Percentiles rank a stretch among this genome's conserved stretches.
These are phyloP conservation scores for Mohoua ochrocephala DNA, from an alignment of 2,113 vertebrate genomes.

Conservation along the genomic window DNA sequence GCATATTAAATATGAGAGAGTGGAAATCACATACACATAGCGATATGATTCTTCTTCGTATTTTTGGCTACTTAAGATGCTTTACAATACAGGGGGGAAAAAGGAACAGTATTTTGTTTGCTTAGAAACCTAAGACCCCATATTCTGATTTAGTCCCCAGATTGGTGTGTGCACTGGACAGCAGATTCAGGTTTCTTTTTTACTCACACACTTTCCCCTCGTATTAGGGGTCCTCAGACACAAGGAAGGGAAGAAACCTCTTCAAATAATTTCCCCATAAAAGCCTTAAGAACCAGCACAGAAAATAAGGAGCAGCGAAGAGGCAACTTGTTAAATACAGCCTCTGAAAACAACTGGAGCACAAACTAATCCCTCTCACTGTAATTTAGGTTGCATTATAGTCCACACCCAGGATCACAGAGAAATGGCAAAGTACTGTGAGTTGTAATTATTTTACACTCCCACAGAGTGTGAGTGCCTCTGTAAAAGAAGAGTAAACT, in stretches of 20 bases:
- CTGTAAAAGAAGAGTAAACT: neutral
- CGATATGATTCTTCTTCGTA: neutral
- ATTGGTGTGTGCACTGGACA: neutral
- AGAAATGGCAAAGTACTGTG: neutral
- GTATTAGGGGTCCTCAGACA: neutral
- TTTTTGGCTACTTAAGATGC: neutral
- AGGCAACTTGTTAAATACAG: neutral
- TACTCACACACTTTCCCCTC: neutral
- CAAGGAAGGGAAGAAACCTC: neutral
- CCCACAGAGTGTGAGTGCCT: fast-evolving
- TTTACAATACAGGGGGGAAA: neutral
- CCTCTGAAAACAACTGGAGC: neutral
- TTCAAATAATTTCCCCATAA: neutral
- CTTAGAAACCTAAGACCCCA: neutral
- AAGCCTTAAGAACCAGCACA: neutral
- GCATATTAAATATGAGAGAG: neutral
- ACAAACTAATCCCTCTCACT: neutral
- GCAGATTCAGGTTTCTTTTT: neutral
- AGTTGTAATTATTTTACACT: neutral
- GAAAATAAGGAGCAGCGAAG: neutral
- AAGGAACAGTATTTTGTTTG: neutral
- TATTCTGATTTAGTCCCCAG: neutral
- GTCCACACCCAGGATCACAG: neutral
- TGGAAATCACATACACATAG: neutral
- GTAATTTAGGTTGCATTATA: neutral